Base-by-base conservation (phyloP, 1,140 invertebrate genomes). In the Druon quercuslanigerum region DNA sequence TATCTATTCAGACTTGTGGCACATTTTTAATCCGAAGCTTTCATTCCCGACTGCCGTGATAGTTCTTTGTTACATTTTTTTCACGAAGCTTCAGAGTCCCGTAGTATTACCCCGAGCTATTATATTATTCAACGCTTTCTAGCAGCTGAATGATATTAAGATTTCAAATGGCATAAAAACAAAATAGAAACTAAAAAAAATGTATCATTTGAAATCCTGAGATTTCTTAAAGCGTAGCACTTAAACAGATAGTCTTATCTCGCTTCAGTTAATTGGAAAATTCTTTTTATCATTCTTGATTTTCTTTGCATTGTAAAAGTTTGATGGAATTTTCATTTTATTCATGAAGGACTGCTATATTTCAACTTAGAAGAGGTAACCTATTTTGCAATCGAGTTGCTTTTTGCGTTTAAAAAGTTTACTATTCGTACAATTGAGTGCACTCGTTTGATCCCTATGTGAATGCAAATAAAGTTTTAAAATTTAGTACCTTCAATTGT, bases 51-150 rank as follows among this genome's bases (percentile, higher is more conserved):
- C 3, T 20, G 60, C 25, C 25, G 40, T 66, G 33, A 66, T 66
- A 46, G 60, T 40, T 40, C 60, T 46, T 66, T 33, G 25, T 66
- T 66, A 14, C 16, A 40, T 66, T 66, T n/a, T 60, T 40, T 60
- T 60, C 20, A 40, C 14, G 40, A 40, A 66, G 60, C 60, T 66
- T 66, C n/a, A 46, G 60, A 66, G 40, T 66, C 25, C 60, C 33
- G 9, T 8, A 25, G 60, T 13, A 66, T 66, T 66, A 66, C 40
- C 33, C 25, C 25, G 25, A n/a, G 60, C 60, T 66, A 66, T 66
- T 66, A 66, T 66, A 66, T 66, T 66, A 66, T 66, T 66, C 60
- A 66, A 40, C 33, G 60, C 60, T 66, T 66, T 33, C 33, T 25
- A 40, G 60, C 60, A 46, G 60, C 33, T 66, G 25, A 46, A 66